These are phyloP conservation scores for Ochropleura leucogaster DNA, from an alignment of 2,888 invertebrate species.

Conservation along the genomic window DNA sequence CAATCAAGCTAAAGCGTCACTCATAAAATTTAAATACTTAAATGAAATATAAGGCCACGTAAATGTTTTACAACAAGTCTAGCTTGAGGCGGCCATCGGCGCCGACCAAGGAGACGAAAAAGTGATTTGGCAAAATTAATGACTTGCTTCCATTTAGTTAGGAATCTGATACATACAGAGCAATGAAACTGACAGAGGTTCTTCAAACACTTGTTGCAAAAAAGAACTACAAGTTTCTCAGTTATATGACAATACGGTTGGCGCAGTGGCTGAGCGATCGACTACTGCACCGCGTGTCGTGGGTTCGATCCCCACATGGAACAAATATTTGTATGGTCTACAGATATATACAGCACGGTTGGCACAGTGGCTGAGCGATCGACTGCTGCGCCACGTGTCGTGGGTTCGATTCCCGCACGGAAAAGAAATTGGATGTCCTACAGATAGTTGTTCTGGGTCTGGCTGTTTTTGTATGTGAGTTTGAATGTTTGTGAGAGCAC, in stretches of 20 bases:
- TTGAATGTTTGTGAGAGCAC: too few relatives aligned
- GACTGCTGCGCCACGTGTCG: too few relatives aligned
- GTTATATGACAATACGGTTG: constrained; percentile 13
- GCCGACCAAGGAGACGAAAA: constrained; percentile 77
- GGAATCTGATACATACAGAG: constrained; percentile 71
- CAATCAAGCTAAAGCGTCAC: constrained; percentile 50
- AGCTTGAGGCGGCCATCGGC: constrained; percentile 63
- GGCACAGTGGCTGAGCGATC: too few relatives aligned
- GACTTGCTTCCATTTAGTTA: constrained; percentile 74
- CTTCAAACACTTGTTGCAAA: not conserved
- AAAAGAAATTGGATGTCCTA: too few relatives aligned
- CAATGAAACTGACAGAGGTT: constrained; percentile 44
- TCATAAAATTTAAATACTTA: constrained; percentile 71
- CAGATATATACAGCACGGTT: too few relatives aligned
- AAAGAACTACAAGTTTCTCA: constrained; percentile 8
- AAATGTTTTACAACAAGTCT: constrained; percentile 71
- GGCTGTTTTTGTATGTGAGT: too few relatives aligned
- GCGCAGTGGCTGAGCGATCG: too few relatives aligned
- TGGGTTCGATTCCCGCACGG: too few relatives aligned
- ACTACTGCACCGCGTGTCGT: too few relatives aligned
- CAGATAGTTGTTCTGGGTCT: too few relatives aligned
- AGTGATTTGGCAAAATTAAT: constrained; percentile 83
- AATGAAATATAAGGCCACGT: constrained; percentile 72
- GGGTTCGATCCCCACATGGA: too few relatives aligned
- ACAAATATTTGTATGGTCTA: too few relatives aligned